Evolutionary conservation across 2,888 invertebrate species (phyloP).

Genomic region (Mesorhabditis sp.): DNA sequence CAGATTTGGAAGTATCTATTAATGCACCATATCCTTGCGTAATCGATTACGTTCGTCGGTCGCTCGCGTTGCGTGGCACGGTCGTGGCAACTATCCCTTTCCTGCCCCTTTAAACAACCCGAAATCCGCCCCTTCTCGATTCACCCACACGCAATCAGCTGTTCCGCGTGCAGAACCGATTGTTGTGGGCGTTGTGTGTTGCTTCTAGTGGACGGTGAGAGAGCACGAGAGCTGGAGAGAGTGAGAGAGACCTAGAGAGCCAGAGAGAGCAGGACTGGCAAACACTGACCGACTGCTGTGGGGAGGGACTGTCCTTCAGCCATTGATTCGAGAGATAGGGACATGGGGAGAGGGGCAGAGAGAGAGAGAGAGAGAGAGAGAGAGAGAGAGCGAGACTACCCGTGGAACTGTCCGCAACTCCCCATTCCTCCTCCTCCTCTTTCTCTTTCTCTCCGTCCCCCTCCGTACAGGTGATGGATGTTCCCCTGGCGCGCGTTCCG

Average conservation of each 20-base stretch:
- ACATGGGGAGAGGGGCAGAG: background rate
- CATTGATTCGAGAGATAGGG: background rate
- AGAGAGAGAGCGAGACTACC: background rate
- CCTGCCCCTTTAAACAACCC: no score
- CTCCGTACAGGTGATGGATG: no score
- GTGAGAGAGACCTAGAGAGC: background rate
- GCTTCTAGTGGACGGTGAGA: background rate
- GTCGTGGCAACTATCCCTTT: no score
- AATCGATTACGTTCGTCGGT: no score
- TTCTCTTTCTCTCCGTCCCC: no score
- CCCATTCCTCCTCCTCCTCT: no score
- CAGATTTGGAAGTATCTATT: no score
- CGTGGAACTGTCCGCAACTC: background rate
- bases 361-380: conserved; percentile 8
- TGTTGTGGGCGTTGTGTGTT: background rate
- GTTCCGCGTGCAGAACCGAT: background rate
- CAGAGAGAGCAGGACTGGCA: background rate
- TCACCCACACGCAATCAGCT: background rate
- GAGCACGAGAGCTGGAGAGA: conserved; percentile 7
- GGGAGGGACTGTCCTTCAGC: background rate
- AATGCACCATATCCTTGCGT: no score
- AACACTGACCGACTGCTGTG: background rate
- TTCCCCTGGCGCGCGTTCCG: no score
- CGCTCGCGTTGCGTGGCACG: no score
- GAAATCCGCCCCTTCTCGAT: no score